These are phyloP conservation scores for Catalaphyllia jardinei DNA, from an alignment of 64 coral and sea anemone species.

Conservation along the genomic window DNA sequence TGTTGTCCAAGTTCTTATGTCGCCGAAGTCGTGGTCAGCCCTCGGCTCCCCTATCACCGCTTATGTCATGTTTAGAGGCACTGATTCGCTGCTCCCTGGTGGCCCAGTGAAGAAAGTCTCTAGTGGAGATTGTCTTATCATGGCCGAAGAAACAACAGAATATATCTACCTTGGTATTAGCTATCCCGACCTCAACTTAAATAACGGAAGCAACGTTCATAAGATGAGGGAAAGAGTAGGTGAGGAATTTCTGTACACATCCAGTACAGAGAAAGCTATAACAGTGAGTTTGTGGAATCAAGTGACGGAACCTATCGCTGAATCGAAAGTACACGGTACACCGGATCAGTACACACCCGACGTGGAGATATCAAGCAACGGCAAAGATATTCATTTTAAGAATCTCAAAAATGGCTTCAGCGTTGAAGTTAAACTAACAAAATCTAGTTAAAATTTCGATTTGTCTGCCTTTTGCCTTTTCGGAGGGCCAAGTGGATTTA, in stretches of 20 bases:
- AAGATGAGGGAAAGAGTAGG: no score
- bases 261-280: background rate
- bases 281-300: background rate
- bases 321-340: background rate
- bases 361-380: background rate
- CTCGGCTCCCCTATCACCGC: background rate
- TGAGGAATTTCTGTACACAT: background rate
- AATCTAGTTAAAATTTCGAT: no score
- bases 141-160: background rate
- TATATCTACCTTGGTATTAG: conserved; percentile 17
- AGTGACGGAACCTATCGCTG: background rate
- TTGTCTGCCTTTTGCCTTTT: no score
- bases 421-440: conserved; percentile 18
- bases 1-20: conserved; percentile 15
- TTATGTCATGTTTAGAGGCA: background rate
- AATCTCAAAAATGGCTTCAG: conserved; percentile 16
- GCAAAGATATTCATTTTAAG: background rate
- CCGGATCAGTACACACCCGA: background rate
- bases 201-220: no score
- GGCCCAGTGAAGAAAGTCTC: background rate
- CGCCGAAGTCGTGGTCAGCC: background rate
- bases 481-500: no score
- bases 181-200: background rate
- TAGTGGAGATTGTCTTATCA: background rate
- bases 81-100: background rate